These are phyloP conservation scores for Indicator maculatus DNA, from an alignment of 2,113 vertebrate species.

Conservation along the genomic window DNA sequence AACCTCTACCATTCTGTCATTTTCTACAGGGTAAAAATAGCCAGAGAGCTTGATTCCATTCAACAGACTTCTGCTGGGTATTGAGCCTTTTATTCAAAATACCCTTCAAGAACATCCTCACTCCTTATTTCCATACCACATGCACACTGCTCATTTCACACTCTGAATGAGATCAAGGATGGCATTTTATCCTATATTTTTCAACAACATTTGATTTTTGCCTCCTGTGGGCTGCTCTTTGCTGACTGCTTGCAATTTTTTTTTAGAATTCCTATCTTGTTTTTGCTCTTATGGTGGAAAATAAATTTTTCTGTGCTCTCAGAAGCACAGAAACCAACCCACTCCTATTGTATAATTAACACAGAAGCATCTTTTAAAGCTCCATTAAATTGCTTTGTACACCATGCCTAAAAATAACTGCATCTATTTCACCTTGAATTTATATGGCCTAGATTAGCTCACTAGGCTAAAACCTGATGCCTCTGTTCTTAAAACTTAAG, in stretches of 20 bases:
- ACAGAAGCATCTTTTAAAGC: background rate
- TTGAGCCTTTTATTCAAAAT: background rate
- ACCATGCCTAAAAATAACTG: background rate
- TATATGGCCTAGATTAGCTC: background rate
- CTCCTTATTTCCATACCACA: background rate
- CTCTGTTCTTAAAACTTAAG: background rate
- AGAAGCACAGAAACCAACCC: background rate
- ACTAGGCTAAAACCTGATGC: background rate
- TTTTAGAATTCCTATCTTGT: background rate
- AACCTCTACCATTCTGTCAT: no score
- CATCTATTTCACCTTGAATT: background rate
- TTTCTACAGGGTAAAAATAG: background rate
- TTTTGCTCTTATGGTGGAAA: background rate
- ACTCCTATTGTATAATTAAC: background rate
- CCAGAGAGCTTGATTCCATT: background rate
- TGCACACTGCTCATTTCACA: background rate
- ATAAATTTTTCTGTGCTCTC: background rate
- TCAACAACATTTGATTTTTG: background rate
- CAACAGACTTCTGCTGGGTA: background rate
- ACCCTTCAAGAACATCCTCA: background rate
- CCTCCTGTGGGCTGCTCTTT: background rate
- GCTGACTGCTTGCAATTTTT: background rate
- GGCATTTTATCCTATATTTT: background rate
- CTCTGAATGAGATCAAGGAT: background rate
- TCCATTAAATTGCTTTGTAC: background rate